Base-by-base conservation (phyloP, 2,797 vertebrate genomes). In the Rhodeus uyekii region DNA sequence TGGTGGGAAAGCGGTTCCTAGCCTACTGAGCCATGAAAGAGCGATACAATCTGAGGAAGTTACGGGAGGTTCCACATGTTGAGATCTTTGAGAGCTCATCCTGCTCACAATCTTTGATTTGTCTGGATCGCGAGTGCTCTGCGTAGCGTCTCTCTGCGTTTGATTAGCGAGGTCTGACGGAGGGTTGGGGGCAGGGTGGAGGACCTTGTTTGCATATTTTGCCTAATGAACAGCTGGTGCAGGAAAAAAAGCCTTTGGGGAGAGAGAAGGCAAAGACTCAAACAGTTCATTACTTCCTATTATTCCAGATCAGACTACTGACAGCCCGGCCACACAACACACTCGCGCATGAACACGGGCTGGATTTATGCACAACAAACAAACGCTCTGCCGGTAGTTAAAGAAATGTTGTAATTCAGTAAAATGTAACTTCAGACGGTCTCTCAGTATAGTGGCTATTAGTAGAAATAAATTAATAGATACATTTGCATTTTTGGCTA, bases 151-250 rank as follows among this genome's bases (percentile, higher is more conserved):
- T 80, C 46, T 85, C 44, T 68, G 24, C 32, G 79, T 89, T 76
- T 87, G 84, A 84, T 86, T 78, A 82, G 81, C 69, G 74, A 65
- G 77, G 84, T 69, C 83, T 86, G 87, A 76, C 84, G 80, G 86
- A 88, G 67, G 81, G 81, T 71, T 77, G 85, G 86, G 48, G 87
- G 87, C 27, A 81, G 77, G 83, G 77, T 82, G 87, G 87, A 85
- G 80, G 85, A 85, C 89, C 92, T 93, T 84, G 88, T 96, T 95
- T 96, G 94, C 95, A 96, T 97, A 93, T 93, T 92, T 91, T 91
- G 92, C 89, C 92, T 96, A 97, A 97, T 97, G 96, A 96, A 94
- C 94, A 95, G 93, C 92, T 94, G 92, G 92, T 93, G 89, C 92
- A 92, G 86, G 16, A 86, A 89, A 82, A 88, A 89, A 88, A 83